Evolutionary conservation across 2,797 vertebrate species (phyloP), one percentile per base, ranked within the genome.

Genomic region (Eupleurogrammus muticus): DNA sequence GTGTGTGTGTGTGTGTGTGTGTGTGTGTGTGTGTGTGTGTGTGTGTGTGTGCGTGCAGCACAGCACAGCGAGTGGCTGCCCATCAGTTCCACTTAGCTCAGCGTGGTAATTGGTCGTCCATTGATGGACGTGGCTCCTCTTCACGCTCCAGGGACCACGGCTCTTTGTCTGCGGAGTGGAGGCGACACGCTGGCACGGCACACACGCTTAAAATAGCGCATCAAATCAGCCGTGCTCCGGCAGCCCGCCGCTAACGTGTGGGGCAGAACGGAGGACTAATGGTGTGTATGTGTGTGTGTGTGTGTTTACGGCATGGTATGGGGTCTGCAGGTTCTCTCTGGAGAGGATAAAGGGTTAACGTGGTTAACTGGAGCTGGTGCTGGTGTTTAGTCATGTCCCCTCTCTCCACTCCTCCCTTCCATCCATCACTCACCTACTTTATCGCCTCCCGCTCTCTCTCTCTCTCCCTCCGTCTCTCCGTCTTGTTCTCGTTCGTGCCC

Each of bases 71-170:
- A 81, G 87, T 66, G 81, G 71, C 78, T 79, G 70, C 72, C 85
- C 85, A 88, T 92, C 87, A 89, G 87, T 90, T 88, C 80, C 83
- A 82, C 88, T 92, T 87, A 89, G 83, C 87, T 79, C 85, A 88
- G 90, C 80, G 72, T 92, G 87, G 89, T 92, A 93, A 92, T 91
- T 92, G 89, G 90, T 85, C 73, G 10, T 76, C 90, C 89, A 90
- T 81, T 90, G 91, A 92, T 87, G 89, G 91, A 92, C 88, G 79
- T 77, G 82, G 76, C 87, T 89, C 88, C 86, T 87, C 86, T 90
- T 89, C 90, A 91, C 83, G 88, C 90, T 93, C 82, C 80, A 77
- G 88, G 86, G 86, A 85, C 78, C 83, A 66, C 83, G 49, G 85
- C 79, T 89, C 85, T 90, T 90, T 91, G 90, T 91, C 79, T 87